Conservation (phyloP, 2,888 invertebrate species). For the Sisyra nigra region DNA sequence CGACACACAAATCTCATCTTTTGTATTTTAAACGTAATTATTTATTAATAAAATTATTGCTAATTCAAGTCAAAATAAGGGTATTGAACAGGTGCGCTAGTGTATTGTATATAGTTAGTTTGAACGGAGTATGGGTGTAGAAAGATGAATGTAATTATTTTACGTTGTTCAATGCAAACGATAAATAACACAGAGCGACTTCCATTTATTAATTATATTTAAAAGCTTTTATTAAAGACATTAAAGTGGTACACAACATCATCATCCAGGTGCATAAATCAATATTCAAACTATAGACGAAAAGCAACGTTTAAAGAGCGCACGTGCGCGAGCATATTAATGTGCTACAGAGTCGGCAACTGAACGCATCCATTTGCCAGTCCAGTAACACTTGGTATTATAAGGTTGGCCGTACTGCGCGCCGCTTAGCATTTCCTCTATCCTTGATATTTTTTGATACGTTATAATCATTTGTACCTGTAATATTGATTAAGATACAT, state of each 20-base stretch:
- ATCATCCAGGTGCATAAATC: slow-evolving; percentile 5
- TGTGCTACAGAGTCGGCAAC: slow-evolving; percentile 1
- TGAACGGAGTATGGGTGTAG: too few species aligned
- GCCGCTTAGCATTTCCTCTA: slow-evolving; percentile 4
- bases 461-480: not conserved
- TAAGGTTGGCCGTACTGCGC: slow-evolving; percentile 1
- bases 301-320: slow-evolving; percentile 4
- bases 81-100: too few species aligned
- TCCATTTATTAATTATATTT: slow-evolving; percentile 1
- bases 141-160: too few species aligned
- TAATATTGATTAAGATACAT: too few species aligned
- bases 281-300: slow-evolving; percentile 6
- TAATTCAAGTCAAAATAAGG: too few species aligned
- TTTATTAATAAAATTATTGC: too few species aligned
- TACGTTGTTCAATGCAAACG: too few species aligned
- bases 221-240: slow-evolving; percentile 5
- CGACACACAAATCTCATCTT: too few species aligned
- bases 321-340: slow-evolving; percentile 4
- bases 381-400: too few species aligned
- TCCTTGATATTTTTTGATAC: slow-evolving; percentile 2
- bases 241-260: slow-evolving; percentile 1
- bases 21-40: too few species aligned
- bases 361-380: slow-evolving; percentile 4
- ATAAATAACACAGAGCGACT: too few species aligned
- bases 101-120: too few species aligned